A percentile compares a stretch with the other conserved stretches of the same genome.
phyloP scores from a whole-genome alignment of 2,113 vertebrate species.

The Corynorhinus townsendii region DNA sequence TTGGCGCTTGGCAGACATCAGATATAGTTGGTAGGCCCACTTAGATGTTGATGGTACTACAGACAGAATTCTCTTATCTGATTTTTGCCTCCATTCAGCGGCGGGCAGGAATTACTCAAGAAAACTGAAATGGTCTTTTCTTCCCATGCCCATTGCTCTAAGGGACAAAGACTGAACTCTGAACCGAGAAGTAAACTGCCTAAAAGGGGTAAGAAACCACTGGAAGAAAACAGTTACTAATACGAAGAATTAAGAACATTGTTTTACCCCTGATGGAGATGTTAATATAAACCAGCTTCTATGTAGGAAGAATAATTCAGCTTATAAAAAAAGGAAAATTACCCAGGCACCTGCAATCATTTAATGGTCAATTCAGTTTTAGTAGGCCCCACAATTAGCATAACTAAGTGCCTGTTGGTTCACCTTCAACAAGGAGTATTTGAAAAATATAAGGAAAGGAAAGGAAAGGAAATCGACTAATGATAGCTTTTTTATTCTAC shows the following conservation, averaged over 20 bases:
- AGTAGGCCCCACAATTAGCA: not conserved
- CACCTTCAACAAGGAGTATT: not conserved
- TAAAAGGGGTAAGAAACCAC: not conserved
- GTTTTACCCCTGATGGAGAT: not conserved
- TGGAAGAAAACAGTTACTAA: not conserved
- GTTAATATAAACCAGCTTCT: not conserved
- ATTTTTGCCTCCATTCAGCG: not conserved
- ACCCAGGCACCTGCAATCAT: not conserved
- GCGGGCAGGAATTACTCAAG: not conserved
- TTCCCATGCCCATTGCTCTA: not conserved
- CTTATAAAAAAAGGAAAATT: not conserved
- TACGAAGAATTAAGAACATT: not conserved
- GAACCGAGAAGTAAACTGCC: not conserved
- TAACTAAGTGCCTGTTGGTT: not conserved
- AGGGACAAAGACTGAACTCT: not conserved
- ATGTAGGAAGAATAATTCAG: not conserved
- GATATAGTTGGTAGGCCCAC: not conserved
- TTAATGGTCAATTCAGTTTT: not conserved
- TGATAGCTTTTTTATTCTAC: slow-evolving; percentile 20
- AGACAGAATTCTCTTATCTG: not conserved
- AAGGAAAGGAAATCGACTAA: slow-evolving; percentile 31
- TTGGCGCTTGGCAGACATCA: not conserved
- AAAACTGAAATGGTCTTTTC: not conserved
- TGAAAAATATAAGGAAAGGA: slow-evolving; percentile 44
- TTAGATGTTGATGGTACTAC: not conserved